phyloP scores from a whole-genome alignment of 2,888 invertebrate genomes.

The Aquatica leii region DNA sequence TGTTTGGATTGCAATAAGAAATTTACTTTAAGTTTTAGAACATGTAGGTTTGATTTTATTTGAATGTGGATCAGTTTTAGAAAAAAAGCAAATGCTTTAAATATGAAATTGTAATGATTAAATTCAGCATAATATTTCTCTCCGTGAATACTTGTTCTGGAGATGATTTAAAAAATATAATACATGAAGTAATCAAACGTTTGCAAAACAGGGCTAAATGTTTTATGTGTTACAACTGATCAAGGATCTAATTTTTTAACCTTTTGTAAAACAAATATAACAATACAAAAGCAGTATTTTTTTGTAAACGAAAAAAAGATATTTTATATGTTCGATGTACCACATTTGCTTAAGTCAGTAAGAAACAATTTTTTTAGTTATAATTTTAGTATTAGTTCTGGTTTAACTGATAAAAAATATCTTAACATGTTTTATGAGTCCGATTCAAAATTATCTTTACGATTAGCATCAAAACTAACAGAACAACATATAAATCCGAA shows the following conservation, averaged over 20 bases:
- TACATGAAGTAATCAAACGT: neutral
- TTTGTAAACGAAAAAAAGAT: neutral
- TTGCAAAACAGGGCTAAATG: neutral
- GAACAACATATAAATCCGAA: neutral
- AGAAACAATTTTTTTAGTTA: slow-evolving; percentile 5
- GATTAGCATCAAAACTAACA: neutral
- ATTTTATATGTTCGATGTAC: neutral
- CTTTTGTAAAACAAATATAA: neutral
- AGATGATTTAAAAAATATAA: neutral
- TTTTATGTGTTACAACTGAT: neutral
- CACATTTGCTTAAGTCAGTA: neutral
- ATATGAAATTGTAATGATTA: no score
- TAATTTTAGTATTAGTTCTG: neutral
- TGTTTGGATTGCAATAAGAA: no score
- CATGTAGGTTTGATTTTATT: no score
- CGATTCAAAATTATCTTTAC: neutral
- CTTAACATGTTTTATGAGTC: neutral
- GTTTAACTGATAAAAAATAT: neutral
- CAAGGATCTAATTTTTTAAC: neutral
- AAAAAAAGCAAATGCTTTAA: no score
- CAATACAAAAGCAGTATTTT: neutral
- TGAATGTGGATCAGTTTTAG: no score
- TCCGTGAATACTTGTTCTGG: no score
- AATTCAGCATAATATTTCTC: no score
- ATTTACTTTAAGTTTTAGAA: no score